phyloP scores from a whole-genome alignment of 2,113 vertebrate genomes.

The Rhea americana region DNA sequence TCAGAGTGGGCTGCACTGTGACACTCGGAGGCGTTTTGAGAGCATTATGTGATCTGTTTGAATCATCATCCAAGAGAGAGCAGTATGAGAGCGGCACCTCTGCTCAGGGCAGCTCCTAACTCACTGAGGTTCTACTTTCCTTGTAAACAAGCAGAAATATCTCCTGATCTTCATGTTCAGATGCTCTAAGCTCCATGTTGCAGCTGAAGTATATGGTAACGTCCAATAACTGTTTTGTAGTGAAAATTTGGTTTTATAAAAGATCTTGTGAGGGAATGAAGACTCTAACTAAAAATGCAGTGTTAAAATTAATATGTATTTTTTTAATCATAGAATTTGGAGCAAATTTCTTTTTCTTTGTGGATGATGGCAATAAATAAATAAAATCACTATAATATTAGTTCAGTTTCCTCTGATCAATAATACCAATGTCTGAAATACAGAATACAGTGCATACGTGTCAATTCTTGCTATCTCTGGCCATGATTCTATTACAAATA shows the following conservation, averaged over 20 bases:
- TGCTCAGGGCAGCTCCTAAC: neutral
- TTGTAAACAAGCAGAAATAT: neutral
- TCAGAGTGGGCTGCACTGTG: neutral
- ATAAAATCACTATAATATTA: neutral
- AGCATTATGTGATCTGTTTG: fast-evolving
- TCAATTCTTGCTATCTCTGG: neutral
- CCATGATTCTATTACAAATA: neutral
- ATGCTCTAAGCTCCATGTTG: fast-evolving
- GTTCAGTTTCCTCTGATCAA: neutral
- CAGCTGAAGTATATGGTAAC: neutral
- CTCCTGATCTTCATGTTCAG: neutral
- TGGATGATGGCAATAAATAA: neutral
- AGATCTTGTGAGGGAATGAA: neutral
- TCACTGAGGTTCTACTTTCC: neutral
- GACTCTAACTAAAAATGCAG: neutral
- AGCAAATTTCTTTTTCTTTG: neutral
- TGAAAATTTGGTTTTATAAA: neutral
- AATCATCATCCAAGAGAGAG: neutral
- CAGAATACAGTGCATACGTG: neutral
- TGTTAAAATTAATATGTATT: neutral
- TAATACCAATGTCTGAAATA: neutral
- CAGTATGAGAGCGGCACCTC: fast-evolving
- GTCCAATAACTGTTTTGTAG: neutral
- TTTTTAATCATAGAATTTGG: neutral
- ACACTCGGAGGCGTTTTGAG: neutral